A percentile compares a stretch with the other conserved stretches of the same genome.
Conservation (phyloP, 2,113 vertebrate species). For the Pelmatolapia mariae region DNA sequence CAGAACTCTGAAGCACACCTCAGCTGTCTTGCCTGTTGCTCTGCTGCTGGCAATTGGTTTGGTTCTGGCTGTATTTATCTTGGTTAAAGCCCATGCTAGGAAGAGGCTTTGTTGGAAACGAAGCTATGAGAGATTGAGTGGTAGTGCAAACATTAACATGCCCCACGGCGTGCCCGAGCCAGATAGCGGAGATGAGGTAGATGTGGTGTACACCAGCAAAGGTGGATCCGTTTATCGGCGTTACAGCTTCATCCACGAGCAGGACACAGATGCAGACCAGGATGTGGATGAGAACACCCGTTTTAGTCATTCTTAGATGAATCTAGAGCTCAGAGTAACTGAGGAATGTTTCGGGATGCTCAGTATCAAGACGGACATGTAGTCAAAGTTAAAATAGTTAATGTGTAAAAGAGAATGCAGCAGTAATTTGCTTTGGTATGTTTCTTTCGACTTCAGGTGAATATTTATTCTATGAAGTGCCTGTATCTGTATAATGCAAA, state of each 20-base stretch:
- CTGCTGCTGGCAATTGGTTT: slow-evolving; percentile 56
- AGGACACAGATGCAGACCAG: slow-evolving; percentile 45
- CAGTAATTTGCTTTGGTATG: neutral
- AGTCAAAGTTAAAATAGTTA: neutral
- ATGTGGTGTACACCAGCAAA: slow-evolving; percentile 73
- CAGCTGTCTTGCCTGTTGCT: slow-evolving; percentile 47
- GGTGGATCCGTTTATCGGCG: slow-evolving; percentile 68
- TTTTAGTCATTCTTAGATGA: slow-evolving; percentile 35
- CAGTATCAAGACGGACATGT: neutral
- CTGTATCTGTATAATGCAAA: slow-evolving; percentile 14
- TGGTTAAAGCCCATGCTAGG: slow-evolving; percentile 62
- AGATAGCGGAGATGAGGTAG: slow-evolving; percentile 69
- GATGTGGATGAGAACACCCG: slow-evolving; percentile 37
- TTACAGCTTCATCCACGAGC: slow-evolving; percentile 58
- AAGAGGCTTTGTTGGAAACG: slow-evolving; percentile 73
- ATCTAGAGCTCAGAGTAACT: neutral
- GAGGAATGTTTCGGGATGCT: neutral
- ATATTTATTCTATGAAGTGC: slow-evolving; percentile 25
- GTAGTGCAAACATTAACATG: slow-evolving; percentile 53
- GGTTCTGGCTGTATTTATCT: slow-evolving; percentile 47
- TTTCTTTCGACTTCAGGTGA: neutral
- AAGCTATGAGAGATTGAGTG: slow-evolving; percentile 73
- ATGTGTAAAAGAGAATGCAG: neutral
- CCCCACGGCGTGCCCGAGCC: slow-evolving; percentile 73
- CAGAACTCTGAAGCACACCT: slow-evolving; percentile 42